Evolutionary conservation across 1,140 invertebrate species (phyloP), one percentile per base, ranked within the genome.

Genomic region (Lordiphosa clarofinis): DNA sequence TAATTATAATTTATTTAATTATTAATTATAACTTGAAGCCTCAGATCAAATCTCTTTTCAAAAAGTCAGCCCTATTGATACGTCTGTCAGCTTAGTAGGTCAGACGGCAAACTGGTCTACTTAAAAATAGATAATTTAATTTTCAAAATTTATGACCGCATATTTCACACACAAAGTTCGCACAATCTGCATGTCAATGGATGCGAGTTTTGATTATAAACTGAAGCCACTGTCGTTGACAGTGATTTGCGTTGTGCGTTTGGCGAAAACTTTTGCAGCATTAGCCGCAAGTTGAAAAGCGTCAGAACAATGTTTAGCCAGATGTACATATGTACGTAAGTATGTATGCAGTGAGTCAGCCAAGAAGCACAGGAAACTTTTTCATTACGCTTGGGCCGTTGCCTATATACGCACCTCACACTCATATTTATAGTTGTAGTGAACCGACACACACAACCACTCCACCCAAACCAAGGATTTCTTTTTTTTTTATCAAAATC

Each of bases 361-460:
- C 24, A 38, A 43, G 42, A n/a, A 5, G 7, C 19, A 44, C 15
- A 39, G 15, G 53, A 59, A 82, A 82, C 72, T 82, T 84, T 82
- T 82, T 84, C 78, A 82, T 84, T 82, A 82, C 78, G 72, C 72
- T 64, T 63, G 58, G 48, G 70, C 66, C 71, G 28, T 59, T 47
- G 67, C 56, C 56, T 66, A 57, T 61, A 48, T 36, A 64, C 64
- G 55, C 61, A 66, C 61, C 64, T 73, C 56, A 72, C 56, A 39
- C 50, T 59, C 28, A 52, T 59, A 58, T 59, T 63, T 64, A 15
- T 56, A 31, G 7, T 31, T 8, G 28, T 31, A 31, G 28, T 31
- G 28, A 8, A 31, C 6, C 28, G 6, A 31, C 28, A 31, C 28
- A 31, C 28, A 31, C 28, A 19, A 19, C 19, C 19, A 3, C 19